Evolutionary conservation across 1,140 invertebrate genomes (phyloP).

Genomic region (Temnothorax longispinosus): DNA sequence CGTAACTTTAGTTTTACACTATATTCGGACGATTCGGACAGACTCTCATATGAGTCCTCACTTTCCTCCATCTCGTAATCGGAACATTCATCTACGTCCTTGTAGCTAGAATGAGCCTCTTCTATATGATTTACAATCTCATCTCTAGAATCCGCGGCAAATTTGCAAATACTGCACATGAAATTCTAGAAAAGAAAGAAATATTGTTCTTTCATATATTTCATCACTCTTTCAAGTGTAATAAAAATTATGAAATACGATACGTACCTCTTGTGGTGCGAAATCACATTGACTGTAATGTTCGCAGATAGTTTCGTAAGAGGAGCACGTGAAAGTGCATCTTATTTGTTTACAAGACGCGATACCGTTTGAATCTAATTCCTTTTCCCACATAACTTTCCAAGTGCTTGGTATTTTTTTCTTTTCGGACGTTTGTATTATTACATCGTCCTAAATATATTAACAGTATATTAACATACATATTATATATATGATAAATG

Average conservation of each 20-base stretch:
- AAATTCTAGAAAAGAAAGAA: conserved; percentile 71
- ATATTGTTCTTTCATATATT: not conserved
- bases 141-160: conserved; percentile 62
- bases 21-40: conserved; percentile 21
- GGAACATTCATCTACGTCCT: conserved; percentile 52
- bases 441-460: conserved; percentile 68
- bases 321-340: conserved; percentile 73
- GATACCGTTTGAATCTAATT: conserved; percentile 64
- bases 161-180: conserved; percentile 80
- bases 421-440: conserved; percentile 73
- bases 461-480: conserved; percentile 13
- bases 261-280: conserved; percentile 71
- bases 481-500: not conserved
- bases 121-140: conserved; percentile 76
- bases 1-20: not conserved
- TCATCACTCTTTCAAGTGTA: not conserved
- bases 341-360: conserved; percentile 76
- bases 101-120: conserved; percentile 68
- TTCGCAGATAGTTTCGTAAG: conserved; percentile 75
- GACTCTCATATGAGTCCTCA: conserved; percentile 56
- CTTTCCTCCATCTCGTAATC: conserved; percentile 69
- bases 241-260: not conserved
- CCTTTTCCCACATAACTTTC: conserved; percentile 77
- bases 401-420: conserved; percentile 76
- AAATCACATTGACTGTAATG: conserved; percentile 81